Percentiles rank a stretch among this genome's conserved stretches.
Conservation (phyloP, 2,113 vertebrate species). For the Plestiodon gilberti region DNA sequence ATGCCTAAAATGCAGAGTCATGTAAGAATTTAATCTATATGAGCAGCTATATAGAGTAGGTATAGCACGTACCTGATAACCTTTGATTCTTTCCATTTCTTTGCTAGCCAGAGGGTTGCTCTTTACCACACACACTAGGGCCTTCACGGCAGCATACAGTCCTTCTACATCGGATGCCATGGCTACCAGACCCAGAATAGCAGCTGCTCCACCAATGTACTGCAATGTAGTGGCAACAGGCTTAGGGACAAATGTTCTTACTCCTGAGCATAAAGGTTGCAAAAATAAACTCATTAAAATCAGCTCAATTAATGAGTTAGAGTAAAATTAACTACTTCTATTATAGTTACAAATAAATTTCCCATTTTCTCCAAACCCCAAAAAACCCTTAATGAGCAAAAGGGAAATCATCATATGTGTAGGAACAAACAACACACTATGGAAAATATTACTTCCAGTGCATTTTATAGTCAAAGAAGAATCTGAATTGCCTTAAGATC, state of each 20-base stretch:
- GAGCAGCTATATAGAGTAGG: not conserved
- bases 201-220: slow-evolving; percentile 95
- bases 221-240: slow-evolving; percentile 96
- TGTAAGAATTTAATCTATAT: not conserved
- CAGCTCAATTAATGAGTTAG: not conserved
- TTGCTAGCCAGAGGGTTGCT: slow-evolving; percentile 98
- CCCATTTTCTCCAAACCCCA: not conserved
- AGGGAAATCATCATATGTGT: not conserved
- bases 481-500: not conserved
- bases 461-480: not conserved
- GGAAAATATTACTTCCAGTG: not conserved
- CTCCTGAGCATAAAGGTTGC: slow-evolving; percentile 78
- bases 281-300: slow-evolving; percentile 27
- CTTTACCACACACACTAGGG: slow-evolving; percentile 96
- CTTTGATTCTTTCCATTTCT: slow-evolving; percentile 98
- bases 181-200: slow-evolving; percentile 95
- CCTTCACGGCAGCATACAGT: slow-evolving; percentile 96
- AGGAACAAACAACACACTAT: not conserved
- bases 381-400: not conserved
- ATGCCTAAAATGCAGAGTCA: not conserved
- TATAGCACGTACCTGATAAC: slow-evolving; percentile 88
- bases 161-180: slow-evolving; percentile 99
- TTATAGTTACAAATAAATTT: not conserved
- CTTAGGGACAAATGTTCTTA: slow-evolving; percentile 93
- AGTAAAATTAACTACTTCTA: not conserved